Evolutionary conservation across 2,797 vertebrate genomes (phyloP).

Genomic region (Ciconia nigra): DNA sequence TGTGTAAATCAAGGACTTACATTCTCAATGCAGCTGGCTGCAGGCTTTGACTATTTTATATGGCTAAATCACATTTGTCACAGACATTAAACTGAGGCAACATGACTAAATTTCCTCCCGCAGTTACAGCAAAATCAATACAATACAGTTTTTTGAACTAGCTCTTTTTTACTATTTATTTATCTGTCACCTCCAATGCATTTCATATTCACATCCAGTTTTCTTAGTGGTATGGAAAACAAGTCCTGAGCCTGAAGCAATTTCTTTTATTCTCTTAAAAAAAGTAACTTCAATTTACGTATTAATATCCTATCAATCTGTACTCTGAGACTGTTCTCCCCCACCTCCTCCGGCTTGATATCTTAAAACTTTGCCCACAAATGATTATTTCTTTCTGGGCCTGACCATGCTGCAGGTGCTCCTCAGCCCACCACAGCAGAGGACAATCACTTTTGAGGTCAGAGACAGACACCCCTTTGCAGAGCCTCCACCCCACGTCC

Average conservation of each 20-base stretch:
- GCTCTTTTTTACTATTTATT: neutral
- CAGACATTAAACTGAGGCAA: neutral
- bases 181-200: neutral
- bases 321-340: neutral
- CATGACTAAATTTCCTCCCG: neutral
- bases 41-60: neutral
- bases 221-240: neutral
- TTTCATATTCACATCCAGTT: neutral
- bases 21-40: neutral
- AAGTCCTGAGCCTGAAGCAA: neutral
- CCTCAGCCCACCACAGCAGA: neutral
- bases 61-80: neutral
- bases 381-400: neutral
- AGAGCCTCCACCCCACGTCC: neutral
- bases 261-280: neutral
- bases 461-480: neutral
- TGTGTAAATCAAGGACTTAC: neutral
- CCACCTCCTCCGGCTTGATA: neutral
- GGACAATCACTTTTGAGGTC: neutral
- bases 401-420: neutral
- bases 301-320: neutral
- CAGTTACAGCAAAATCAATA: neutral
- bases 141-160: neutral
- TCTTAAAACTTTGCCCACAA: neutral
- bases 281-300: neutral